A percentile compares a stretch with the other conserved stretches of the same genome.
Conservation (phyloP, 2,113 vertebrate genomes). For the Butastur rufipennis region DNA sequence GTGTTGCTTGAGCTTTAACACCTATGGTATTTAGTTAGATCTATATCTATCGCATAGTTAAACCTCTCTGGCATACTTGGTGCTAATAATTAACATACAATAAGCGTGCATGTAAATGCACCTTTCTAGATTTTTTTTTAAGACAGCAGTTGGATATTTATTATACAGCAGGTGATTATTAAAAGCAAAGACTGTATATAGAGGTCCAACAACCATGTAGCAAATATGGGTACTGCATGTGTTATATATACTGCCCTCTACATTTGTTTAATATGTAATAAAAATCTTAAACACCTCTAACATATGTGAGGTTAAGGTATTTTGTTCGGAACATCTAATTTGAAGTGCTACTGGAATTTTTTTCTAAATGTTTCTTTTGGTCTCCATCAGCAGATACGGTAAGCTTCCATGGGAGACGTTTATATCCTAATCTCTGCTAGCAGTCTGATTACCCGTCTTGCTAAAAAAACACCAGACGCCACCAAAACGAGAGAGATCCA, state of each 20-base stretch:
- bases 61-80: neutral
- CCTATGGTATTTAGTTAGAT: neutral
- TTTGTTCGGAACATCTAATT: neutral
- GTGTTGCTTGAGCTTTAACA: conserved; percentile 12
- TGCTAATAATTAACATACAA: neutral
- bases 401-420: neutral
- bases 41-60: neutral
- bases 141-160: neutral
- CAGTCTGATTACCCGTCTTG: neutral
- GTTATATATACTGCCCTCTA: neutral
- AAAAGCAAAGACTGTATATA: neutral
- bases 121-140: neutral
- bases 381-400: neutral
- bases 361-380: neutral
- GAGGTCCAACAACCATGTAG: neutral
- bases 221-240: neutral
- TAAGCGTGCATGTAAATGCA: neutral
- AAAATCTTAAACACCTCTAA: neutral
- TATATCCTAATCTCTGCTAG: rapidly evolving
- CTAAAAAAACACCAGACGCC: neutral
- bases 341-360: neutral
- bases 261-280: neutral
- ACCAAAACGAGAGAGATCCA: neutral
- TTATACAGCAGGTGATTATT: neutral
- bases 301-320: neutral